A percentile compares a stretch with the other conserved stretches of the same genome.
Conservation (phyloP, 2,888 invertebrate genomes). For the Spisula subtruncata region DNA sequence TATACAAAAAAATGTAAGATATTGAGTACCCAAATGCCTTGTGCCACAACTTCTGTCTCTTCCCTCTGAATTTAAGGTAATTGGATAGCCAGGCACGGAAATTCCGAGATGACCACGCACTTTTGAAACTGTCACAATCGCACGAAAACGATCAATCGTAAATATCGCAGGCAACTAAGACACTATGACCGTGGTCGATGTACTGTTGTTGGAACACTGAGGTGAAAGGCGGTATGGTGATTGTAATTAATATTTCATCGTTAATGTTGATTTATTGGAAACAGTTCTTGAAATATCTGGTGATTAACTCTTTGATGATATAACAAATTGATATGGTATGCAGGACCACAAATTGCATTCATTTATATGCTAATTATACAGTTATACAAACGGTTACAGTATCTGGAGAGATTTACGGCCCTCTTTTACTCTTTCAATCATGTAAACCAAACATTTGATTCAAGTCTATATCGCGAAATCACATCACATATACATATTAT, state of each 20-base stretch:
- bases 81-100: too few relatives aligned
- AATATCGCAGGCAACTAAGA: too few relatives aligned
- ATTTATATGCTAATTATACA: not conserved
- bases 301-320: not conserved
- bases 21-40: too few relatives aligned
- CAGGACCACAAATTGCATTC: not conserved
- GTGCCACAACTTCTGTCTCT: too few relatives aligned
- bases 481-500: too few relatives aligned
- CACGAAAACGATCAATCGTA: too few relatives aligned
- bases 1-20: too few relatives aligned
- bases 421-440: not conserved
- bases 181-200: not conserved
- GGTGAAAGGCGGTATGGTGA: not conserved
- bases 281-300: not conserved
- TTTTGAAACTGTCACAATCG: too few relatives aligned
- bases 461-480: too few relatives aligned
- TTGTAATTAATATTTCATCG: not conserved
- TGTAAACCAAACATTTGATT: not conserved
- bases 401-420: not conserved
- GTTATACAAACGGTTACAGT: not conserved
- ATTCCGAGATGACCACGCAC: too few relatives aligned
- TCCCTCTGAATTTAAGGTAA: too few relatives aligned
- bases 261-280: not conserved
- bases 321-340: constrained; percentile 6
- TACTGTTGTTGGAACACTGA: not conserved